Evolutionary conservation across 2,888 invertebrate species (phyloP).

Genomic region (Dicyrtoma fusca): DNA sequence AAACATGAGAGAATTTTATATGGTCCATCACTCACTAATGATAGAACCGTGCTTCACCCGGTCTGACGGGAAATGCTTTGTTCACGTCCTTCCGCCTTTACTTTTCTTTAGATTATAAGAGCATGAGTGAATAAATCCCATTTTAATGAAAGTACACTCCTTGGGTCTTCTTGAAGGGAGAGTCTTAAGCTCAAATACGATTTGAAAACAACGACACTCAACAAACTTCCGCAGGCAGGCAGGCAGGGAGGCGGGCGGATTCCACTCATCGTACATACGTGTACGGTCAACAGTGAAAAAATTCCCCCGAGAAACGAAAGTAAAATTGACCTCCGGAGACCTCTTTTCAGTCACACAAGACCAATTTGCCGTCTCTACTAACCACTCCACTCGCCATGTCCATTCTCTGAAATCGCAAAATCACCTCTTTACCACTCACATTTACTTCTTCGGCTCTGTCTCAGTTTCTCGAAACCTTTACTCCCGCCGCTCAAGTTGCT

Average conservation of each 20-base stretch:
- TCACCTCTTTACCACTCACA: too few species aligned
- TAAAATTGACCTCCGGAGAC: constrained; percentile 38
- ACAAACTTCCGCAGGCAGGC: neutral
- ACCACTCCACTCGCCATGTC: too few species aligned
- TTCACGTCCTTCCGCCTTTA: too few species aligned
- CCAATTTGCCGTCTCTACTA: constrained; percentile 38
- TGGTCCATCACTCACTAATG: constrained; percentile 38
- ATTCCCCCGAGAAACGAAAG: constrained; percentile 19
- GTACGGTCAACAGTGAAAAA: constrained; percentile 11
- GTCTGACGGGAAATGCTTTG: too few species aligned
- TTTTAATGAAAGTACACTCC: constrained; percentile 39
- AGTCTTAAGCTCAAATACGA: constrained; percentile 6
- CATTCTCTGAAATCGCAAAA: too few species aligned
- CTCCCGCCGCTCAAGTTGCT: too few species aligned
- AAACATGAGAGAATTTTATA: constrained; percentile 31
- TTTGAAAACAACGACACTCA: too few species aligned
- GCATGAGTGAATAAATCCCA: constrained; percentile 40
- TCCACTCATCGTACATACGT: too few species aligned
- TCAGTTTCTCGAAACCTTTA: too few species aligned
- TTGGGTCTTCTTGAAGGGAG: neutral
- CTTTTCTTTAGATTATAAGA: too few species aligned
- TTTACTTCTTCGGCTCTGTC: too few species aligned
- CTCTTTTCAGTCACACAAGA: constrained; percentile 28
- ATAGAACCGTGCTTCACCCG: constrained; percentile 28
- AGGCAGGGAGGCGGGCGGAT: neutral